Evolutionary conservation across 2,113 vertebrate genomes (phyloP), one percentile per base, ranked within the genome.

Genomic region (Rhynchomys soricoides): DNA sequence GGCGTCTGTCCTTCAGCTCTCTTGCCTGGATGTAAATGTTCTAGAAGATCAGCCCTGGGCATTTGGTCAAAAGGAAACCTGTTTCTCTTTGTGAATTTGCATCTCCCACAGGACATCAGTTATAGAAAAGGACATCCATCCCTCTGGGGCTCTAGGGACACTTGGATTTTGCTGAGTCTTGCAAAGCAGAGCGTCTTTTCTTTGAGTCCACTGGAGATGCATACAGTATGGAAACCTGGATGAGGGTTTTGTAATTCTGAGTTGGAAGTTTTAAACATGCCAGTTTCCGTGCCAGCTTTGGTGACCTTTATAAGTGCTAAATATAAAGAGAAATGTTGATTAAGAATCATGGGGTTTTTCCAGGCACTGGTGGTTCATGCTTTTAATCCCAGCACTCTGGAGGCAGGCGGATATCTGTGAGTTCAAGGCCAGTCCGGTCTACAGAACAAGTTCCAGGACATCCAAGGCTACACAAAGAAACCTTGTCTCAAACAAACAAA

Each of bases 281-380:
- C 29, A 24, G 4, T 66, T 9, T 68, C 55, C 45, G 10, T 11
- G 59, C 55, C 26, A 34, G 70, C 26, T 68, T 68, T 6, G 0
- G 55, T 52, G 68, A 1, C 74, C 37, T 31, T 6, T 8, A 0
- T 31, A 37, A n/a, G 31, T 2, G 0, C 74, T 22, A 31, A 24
- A n/a, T 85, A 57, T 81, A 45, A 94, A 90, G 48, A 13, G 37
- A 55, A n/a, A 34, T 21, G 66, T 52, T 68, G 52, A 15, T 68
- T 48, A 50, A 62, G 87, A 89, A 83, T 29, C 7, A 11, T 79
- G 17, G 1, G 17, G 70, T 7, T 8, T 37, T 37, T 16, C 70
- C 37, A n/a, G 37, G 37, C 7, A 22, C 64, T 71, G 70, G 13
- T 71, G 37, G 70, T 66, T 68, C 34, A 22, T 22, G 19, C 8